These are phyloP conservation scores for Poicephalus gulielmi DNA, from an alignment of 2,113 vertebrate genomes.

Conservation along the genomic window DNA sequence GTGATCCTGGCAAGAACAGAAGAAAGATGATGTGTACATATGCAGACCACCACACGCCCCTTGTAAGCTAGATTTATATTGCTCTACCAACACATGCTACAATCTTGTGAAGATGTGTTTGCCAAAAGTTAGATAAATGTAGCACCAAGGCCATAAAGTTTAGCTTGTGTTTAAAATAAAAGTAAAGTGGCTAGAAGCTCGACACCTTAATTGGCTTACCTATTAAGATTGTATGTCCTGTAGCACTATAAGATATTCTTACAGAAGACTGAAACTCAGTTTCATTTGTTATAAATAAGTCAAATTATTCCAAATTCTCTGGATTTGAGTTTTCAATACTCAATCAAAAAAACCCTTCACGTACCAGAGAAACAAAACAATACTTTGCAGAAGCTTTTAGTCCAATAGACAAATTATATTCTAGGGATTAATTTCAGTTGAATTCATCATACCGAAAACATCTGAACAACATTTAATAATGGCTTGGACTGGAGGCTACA, in stretches of 20 bases:
- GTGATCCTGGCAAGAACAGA: neutral
- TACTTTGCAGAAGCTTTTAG: neutral
- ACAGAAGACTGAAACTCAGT: neutral
- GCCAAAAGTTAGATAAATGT: neutral
- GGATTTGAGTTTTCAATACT: slow-evolving; percentile 4
- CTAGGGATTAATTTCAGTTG: neutral
- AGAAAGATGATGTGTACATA: neutral
- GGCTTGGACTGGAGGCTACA: neutral
- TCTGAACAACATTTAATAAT: slow-evolving; percentile 4
- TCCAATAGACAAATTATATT: slow-evolving; percentile 5
- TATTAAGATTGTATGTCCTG: neutral
- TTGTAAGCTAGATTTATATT: neutral
- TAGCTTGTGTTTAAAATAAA: neutral
- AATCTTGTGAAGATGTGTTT: neutral
- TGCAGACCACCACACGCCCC: neutral
- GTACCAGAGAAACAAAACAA: neutral
- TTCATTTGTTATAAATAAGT: neutral
- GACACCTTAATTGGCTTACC: neutral
- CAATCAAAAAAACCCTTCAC: neutral
- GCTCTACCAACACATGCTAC: neutral
- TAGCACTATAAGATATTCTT: neutral
- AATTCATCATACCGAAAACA: neutral
- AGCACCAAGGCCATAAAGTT: neutral
- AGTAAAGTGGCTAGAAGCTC: neutral
- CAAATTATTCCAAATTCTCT: neutral